These are phyloP conservation scores for Hydrophis major DNA, from an alignment of 2,797 vertebrate species.

Conservation along the genomic window DNA sequence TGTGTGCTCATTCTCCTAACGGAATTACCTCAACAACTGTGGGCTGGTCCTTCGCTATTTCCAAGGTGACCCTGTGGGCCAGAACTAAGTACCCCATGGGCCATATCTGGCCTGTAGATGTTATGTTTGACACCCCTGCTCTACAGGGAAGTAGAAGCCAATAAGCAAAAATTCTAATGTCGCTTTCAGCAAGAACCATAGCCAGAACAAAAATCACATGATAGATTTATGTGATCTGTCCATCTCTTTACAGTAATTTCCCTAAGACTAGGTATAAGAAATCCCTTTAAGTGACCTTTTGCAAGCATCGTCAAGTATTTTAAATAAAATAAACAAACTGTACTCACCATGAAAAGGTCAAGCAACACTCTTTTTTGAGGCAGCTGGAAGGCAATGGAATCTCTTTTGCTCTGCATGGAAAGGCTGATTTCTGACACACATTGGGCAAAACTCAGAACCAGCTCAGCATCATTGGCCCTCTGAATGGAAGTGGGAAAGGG, in stretches of 20 bases:
- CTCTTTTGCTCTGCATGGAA: neutral
- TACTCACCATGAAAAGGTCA: neutral
- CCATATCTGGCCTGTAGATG: too few species aligned
- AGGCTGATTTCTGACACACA: slow-evolving; percentile 4
- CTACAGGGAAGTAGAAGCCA: too few species aligned
- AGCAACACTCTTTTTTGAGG: neutral
- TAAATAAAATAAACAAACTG: neutral
- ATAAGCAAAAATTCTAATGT: neutral
- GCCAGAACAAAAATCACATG: neutral
- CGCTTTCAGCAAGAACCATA: neutral
- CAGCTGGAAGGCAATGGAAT: neutral
- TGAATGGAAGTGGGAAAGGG: neutral
- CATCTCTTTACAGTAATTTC: neutral
- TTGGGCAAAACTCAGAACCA: slow-evolving; percentile 1
- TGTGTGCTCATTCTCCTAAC: too few species aligned
- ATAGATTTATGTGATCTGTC: neutral
- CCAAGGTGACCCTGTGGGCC: too few species aligned
- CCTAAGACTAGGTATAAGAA: too few species aligned
- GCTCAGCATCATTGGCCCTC: neutral
- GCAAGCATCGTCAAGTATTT: neutral
- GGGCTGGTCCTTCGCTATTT: too few species aligned
- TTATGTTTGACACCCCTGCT: too few species aligned
- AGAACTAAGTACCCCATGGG: too few species aligned
- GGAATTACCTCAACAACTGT: too few species aligned
- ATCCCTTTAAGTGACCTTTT: neutral